Base-by-base conservation (phyloP, 2,888 invertebrate species). In the Mimachlamys varia region DNA sequence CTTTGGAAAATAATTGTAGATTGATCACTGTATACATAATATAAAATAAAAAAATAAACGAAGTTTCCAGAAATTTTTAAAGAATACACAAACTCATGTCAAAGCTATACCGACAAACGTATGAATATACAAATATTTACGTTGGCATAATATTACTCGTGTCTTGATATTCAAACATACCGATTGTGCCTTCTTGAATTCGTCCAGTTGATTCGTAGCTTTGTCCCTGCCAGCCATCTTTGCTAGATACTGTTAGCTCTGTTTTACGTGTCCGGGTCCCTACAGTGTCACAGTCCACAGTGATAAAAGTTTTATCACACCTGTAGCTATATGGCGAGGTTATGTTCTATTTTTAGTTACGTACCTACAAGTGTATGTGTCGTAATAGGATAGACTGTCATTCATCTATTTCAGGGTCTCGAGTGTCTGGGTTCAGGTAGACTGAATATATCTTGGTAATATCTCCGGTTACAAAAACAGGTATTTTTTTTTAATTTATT, bases 191-290 rank as follows among this genome's bases (percentile, higher is more conserved):
- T 94, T 94, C 91, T 95, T 95, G 92, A 94, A 96, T 22, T 95
- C 95, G 55, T 94, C 94, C 53, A 96, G 92, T 89, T 96, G 96
- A 27, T 96, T 94, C 7, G 95, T 89, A 44, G 94, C 94, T 92
- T 94, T 95, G 93, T 96, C 96, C 91, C 96, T 93, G 92, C 92
- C 93, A 62, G 94, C 94, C 95, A 95, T 95, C 89, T 92, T 94
- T 76, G 27, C 33, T 76, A n/a, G 33, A 19, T 76, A 13, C 76
- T 76, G 27, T 27, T 15, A 27, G 76, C 33, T 33, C 17, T n/a
- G 62, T 22, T n/a, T 62, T 62, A 62, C 62, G 62, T 44, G 4
- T 7, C 44, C 44, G 44, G 7, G 44, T n/a, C 10, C 76, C 33
- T 76, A 10, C 33, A 76, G 33, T 76, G 76, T 76, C 76, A 33